Evolutionary conservation across 2,888 invertebrate genomes (phyloP).

Genomic region (Hedya salicella): DNA sequence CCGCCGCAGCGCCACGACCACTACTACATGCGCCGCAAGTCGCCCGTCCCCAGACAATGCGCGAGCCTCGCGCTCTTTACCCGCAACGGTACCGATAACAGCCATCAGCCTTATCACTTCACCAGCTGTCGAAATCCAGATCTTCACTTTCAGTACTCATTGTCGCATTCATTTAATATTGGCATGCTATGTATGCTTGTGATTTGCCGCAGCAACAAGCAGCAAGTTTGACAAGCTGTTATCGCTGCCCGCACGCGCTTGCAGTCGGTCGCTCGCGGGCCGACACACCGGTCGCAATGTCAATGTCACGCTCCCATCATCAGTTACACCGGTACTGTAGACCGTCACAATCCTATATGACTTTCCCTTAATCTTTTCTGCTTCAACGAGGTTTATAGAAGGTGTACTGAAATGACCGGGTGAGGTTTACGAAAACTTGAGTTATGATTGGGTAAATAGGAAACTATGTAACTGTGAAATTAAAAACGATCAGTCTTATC

Average conservation of each 20-base stretch:
- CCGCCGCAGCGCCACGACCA: conserved; percentile 80
- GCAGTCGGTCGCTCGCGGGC: conserved; percentile 40
- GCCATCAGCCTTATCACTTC: conserved; percentile 47
- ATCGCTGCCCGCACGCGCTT: conserved; percentile 45
- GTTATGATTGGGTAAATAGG: no score
- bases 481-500: no score
- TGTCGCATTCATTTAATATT: conserved; percentile 12
- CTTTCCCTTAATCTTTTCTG: conserved; percentile 5
- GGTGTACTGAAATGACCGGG: no score
- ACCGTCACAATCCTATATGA: conserved; percentile 7
- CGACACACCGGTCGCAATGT: conserved; percentile 56
- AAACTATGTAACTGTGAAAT: no score
- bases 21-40: conserved; percentile 82
- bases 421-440: no score
- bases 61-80: conserved; percentile 79
- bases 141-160: conserved; percentile 23
- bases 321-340: conserved; percentile 42
- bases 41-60: conserved; percentile 76
- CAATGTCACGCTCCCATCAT: conserved; percentile 66
- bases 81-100: conserved; percentile 71
- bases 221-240: conserved; percentile 30
- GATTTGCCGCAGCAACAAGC: conserved; percentile 25
- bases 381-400: no score
- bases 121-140: conserved; percentile 53
- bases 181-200: conserved; percentile 34